phyloP scores from a whole-genome alignment of 2,113 vertebrate species.

The Phrynosoma blainvillii region DNA sequence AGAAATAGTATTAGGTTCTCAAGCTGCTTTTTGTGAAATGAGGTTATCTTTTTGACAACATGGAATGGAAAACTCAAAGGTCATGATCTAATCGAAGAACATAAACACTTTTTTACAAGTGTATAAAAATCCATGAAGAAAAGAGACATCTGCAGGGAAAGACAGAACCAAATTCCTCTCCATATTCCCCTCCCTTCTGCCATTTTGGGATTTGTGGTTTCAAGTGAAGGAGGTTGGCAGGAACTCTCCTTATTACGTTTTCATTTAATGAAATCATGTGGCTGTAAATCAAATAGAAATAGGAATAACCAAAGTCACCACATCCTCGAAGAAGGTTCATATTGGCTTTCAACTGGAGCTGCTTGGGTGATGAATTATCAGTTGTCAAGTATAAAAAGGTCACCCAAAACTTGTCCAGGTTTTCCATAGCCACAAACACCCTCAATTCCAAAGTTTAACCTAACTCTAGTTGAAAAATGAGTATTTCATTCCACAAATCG shows the following conservation, averaged over 20 bases:
- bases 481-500: constrained; percentile 16
- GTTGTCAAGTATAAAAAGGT: constrained; percentile 50
- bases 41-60: constrained; percentile 43
- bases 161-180: constrained; percentile 54
- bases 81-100: constrained; percentile 58
- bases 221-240: constrained; percentile 69
- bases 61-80: constrained; percentile 48
- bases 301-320: constrained; percentile 72
- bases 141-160: constrained; percentile 69
- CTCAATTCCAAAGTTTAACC: constrained; percentile 39
- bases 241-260: constrained; percentile 58
- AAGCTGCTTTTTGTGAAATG: constrained; percentile 42
- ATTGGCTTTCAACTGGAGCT: constrained; percentile 56
- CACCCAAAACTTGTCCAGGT: constrained; percentile 29
- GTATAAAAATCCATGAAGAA: constrained; percentile 47
- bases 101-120: constrained; percentile 50
- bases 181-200: constrained; percentile 65
- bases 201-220: constrained; percentile 65
- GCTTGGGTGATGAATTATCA: constrained; percentile 58
- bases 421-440: constrained; percentile 38
- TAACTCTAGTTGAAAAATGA: constrained; percentile 14
- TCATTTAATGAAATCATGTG: constrained; percentile 76
- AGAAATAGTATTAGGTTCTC: constrained; percentile 31
- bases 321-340: constrained; percentile 65
- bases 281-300: constrained; percentile 76